These are phyloP conservation scores for Chrysopa pallens DNA, from an alignment of 1,140 invertebrate genomes.

Conservation along the genomic window DNA sequence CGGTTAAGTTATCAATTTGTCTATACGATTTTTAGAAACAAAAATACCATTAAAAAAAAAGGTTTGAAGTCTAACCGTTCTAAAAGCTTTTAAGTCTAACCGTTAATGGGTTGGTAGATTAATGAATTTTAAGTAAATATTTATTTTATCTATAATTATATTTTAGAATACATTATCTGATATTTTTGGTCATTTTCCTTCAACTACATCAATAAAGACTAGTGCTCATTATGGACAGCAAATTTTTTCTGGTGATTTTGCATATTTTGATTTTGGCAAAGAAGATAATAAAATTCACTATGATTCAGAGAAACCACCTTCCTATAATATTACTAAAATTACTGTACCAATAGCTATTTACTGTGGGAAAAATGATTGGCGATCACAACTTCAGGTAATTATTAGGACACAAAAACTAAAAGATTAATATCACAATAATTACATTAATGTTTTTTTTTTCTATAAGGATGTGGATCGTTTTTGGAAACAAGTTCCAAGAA, in stretches of 20 bases:
- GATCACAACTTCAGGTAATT: slow-evolving; percentile 16
- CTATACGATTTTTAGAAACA: too few relatives aligned
- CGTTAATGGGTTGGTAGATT: too few relatives aligned
- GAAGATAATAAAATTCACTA: slow-evolving; percentile 20
- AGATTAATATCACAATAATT: too few relatives aligned
- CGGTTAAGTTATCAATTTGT: too few relatives aligned
- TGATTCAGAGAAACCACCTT: slow-evolving; percentile 26
- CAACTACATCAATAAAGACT: slow-evolving; percentile 2
- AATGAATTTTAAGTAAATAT: too few relatives aligned
- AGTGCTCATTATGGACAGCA: slow-evolving; percentile 2
- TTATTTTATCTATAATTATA: too few relatives aligned
- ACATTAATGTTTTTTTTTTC: too few relatives aligned
- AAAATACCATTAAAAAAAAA: too few relatives aligned
- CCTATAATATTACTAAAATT: slow-evolving; percentile 29
- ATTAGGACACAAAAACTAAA: not conserved
- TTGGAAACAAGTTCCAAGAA: too few relatives aligned
- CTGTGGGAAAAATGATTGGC: slow-evolving; percentile 19
- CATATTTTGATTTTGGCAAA: slow-evolving; percentile 30
- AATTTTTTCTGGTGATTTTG: slow-evolving; percentile 23
- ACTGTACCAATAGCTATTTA: slow-evolving; percentile 23
- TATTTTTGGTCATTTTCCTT: not conserved
- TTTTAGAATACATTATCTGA: not conserved
- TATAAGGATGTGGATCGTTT: too few relatives aligned
- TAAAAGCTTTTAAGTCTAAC: too few relatives aligned
- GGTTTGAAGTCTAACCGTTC: too few relatives aligned